phyloP scores from a whole-genome alignment of 2,888 invertebrate genomes.

The Nymphalis urticae region DNA sequence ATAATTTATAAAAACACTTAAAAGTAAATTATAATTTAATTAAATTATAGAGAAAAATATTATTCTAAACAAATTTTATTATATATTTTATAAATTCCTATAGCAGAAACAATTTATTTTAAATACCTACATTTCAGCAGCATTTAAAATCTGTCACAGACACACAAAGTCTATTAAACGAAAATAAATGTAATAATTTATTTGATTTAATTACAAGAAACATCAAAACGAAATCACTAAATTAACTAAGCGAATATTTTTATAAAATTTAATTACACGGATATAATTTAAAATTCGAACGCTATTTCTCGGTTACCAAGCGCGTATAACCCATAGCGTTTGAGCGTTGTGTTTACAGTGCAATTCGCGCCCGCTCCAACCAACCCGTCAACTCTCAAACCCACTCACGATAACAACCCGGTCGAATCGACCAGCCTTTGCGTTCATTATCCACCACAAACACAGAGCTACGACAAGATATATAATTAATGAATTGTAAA shows the following conservation, averaged over 20 bases:
- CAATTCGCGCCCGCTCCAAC: constrained; percentile 23
- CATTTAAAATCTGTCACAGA: neutral
- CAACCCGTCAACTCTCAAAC: constrained; percentile 7
- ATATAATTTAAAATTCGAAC: constrained; percentile 1
- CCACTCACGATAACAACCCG: constrained; percentile 9
- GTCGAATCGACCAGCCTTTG: neutral
- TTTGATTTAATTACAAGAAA: neutral
- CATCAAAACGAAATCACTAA: no score
- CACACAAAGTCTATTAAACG: neutral
- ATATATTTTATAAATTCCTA: neutral
- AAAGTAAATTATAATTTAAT: no score
- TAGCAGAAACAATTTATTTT: neutral
- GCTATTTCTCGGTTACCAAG: neutral
- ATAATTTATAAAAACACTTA: no score
- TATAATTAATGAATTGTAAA: neutral
- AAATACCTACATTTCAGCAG: neutral
- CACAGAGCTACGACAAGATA: neutral
- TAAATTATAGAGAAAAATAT: no score
- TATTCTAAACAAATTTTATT: neutral
- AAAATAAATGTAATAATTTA: neutral
- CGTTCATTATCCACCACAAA: neutral
- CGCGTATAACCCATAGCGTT: constrained; percentile 14
- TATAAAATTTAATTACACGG: neutral
- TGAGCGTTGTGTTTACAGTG: constrained; percentile 25
- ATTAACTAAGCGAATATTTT: neutral